Conservation (phyloP, 2,797 vertebrate species). For the Malacoraja senta region DNA sequence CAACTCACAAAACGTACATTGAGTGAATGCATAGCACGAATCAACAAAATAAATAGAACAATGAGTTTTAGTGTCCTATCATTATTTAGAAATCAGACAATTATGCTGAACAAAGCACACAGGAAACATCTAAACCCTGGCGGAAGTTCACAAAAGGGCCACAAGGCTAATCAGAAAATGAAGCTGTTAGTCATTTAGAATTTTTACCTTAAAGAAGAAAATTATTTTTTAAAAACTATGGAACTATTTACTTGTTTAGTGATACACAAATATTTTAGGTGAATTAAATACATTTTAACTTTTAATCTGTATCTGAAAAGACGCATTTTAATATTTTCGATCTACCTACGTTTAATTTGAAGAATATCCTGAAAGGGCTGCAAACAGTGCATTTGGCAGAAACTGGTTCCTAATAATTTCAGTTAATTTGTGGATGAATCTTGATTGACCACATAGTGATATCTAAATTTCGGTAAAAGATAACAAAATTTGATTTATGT, state of each 20-base stretch:
- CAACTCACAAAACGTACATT: neutral
- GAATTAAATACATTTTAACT: neutral
- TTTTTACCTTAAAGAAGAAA: neutral
- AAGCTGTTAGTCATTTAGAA: neutral
- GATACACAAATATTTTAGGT: neutral
- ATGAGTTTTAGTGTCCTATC: neutral
- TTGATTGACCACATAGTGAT: neutral
- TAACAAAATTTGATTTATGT: neutral
- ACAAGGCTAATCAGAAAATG: neutral
- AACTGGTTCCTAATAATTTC: neutral
- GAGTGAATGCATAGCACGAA: neutral
- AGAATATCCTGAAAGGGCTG: neutral
- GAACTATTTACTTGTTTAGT: neutral
- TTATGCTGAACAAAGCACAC: neutral
- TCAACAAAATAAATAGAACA: neutral
- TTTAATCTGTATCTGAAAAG: neutral
- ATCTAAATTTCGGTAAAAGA: neutral
- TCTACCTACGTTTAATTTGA: neutral
- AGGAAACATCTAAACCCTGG: neutral
- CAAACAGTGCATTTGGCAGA: neutral
- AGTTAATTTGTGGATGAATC: neutral
- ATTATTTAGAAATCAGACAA: neutral
- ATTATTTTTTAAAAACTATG: neutral
- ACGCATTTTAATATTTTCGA: neutral
- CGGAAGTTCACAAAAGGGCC: neutral